Base-by-base conservation (phyloP, 2,888 invertebrate species). In the Conchocele bisecta region DNA sequence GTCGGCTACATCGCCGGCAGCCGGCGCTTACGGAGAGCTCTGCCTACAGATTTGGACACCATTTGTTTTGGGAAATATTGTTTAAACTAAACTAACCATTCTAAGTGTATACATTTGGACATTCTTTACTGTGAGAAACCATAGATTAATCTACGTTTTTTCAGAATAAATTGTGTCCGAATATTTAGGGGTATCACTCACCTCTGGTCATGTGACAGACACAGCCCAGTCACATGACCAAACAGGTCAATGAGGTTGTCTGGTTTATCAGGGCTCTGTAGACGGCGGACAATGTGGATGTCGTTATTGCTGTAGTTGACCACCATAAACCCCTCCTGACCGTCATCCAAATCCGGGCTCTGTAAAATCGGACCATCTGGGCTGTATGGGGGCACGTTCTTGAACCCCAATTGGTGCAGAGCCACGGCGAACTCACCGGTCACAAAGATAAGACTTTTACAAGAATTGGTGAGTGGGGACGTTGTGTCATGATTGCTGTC, bases 151-250 rank as follows among this genome's bases (percentile, higher is more conserved):
- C n/a, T n/a, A n/a, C n/a, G n/a, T n/a, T n/a, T n/a, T n/a, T n/a
- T n/a, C n/a, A n/a, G n/a, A n/a, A n/a, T n/a, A n/a, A n/a, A n/a
- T n/a, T n/a, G n/a, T n/a, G n/a, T n/a, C n/a, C n/a, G n/a, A n/a
- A n/a, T 35, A 35, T 35, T 35, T n/a, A 35, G 44, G 20, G 11
- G 41, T 29, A 85, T 39, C 24, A 71, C 76, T 79, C 87, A 93
- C 94, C 94, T 93, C 86, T 96, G 95, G 92, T 96, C 95, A 0
- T 95, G 95, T 78, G 96, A 96, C 15, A 96, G 91, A 5, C 95
- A 95, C 95, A 96, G 95, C 82, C 96, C 96, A 81, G 96, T 95
- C 70, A 96, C 96, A 89, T 96, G 96, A 1, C 96, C 96, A 88
- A 95, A 94, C 37, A 96, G 92, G 91, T 96, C 96, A 68, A 96